Evolutionary conservation across 2,888 invertebrate genomes (phyloP).

Genomic region (Orchesellides sinensis): DNA sequence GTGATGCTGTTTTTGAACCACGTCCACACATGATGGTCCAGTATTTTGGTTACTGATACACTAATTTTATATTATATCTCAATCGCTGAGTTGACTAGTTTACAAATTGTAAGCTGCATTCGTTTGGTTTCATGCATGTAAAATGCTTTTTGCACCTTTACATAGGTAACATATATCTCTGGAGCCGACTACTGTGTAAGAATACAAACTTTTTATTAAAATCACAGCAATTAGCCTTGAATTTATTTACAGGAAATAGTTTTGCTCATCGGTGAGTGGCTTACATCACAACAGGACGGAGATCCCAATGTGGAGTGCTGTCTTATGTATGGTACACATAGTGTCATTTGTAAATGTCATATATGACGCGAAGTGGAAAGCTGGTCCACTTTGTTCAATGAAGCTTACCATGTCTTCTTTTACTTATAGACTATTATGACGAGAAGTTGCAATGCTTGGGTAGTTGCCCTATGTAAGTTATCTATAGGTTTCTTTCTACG

Average conservation of each 20-base stretch:
- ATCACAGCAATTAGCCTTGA: no score
- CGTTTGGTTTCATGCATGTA: background rate
- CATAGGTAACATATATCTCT: no score
- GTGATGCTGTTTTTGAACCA: conserved; percentile 17
- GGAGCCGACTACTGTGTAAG: no score
- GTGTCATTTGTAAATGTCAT: background rate
- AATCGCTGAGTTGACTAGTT: conserved; percentile 25
- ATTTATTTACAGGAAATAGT: no score
- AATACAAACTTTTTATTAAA: no score
- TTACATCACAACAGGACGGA: conserved; percentile 14
- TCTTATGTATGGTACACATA: background rate
- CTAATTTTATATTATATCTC: background rate
- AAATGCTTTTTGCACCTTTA: background rate
- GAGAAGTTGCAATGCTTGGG: no score
- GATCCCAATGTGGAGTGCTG: conserved; percentile 1
- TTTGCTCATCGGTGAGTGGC: no score
- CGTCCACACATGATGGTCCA: conserved; percentile 18
- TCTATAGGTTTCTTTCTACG: no score
- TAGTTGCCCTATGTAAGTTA: no score
- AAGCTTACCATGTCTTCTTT: conserved; percentile 41
- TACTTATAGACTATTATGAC: no score
- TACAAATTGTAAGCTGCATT: conserved; percentile 36
- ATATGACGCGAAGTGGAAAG: conserved; percentile 6
- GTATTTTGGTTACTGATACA: background rate
- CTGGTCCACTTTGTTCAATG: conserved; percentile 37